Percentiles rank a stretch among this genome's conserved stretches.
Evolutionary conservation across 2,113 vertebrate species (phyloP).

Genomic region (Vidua chalybeata): DNA sequence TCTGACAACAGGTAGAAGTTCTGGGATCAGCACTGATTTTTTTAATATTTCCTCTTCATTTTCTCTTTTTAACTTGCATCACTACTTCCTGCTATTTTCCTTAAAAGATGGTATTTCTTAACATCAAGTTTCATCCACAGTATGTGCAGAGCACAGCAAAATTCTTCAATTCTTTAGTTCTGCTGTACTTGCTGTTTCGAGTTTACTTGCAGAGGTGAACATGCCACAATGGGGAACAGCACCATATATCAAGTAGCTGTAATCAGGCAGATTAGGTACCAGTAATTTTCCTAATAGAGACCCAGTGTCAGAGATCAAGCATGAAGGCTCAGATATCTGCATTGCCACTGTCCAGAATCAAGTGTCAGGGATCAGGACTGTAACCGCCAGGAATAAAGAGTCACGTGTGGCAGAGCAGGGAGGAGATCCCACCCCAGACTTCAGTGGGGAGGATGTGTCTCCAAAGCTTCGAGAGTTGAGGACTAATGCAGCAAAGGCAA

Average conservation of each 20-base stretch:
- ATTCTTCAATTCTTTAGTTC: background rate
- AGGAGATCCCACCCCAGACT: background rate
- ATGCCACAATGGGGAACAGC: slow-evolving; percentile 14
- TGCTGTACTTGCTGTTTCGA: slow-evolving; percentile 1
- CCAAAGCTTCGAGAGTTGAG: rapidly evolving
- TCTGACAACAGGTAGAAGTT: background rate
- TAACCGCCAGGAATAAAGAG: background rate
- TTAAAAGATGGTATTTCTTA: background rate
- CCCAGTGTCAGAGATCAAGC: slow-evolving; percentile 39
- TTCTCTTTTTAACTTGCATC: background rate
- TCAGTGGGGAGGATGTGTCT: background rate
- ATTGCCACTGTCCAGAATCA: background rate
- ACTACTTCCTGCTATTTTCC: background rate
- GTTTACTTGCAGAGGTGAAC: background rate
- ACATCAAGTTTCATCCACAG: background rate
- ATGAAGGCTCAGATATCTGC: background rate
- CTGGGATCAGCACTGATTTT: background rate
- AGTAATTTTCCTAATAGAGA: slow-evolving; percentile 47
- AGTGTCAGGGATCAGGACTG: slow-evolving; percentile 3
- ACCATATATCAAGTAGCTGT: slow-evolving; percentile 51
- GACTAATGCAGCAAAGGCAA: background rate
- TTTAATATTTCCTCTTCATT: background rate
- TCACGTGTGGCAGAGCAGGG: background rate
- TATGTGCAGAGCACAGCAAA: background rate
- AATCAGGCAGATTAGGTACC: slow-evolving; percentile 42